Evolutionary conservation across 2,888 invertebrate genomes (phyloP).

Genomic region (Drosophila ustulata): DNA sequence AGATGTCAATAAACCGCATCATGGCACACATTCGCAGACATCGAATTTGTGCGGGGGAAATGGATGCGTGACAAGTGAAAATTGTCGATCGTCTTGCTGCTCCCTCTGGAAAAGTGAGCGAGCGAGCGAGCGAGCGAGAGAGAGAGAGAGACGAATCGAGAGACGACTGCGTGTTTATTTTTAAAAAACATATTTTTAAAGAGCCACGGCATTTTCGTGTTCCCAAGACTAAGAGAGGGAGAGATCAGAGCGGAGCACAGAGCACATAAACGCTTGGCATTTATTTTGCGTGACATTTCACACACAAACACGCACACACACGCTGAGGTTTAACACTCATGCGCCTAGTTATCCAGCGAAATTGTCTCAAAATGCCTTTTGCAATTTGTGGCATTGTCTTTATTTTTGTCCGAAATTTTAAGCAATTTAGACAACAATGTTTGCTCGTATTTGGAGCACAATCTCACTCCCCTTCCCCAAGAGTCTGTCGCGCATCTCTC

Average conservation of each 20-base stretch:
- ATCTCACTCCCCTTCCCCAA: neutral
- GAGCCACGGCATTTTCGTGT: slow-evolving; percentile 62
- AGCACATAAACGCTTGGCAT: slow-evolving; percentile 53
- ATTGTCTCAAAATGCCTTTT: slow-evolving; percentile 42
- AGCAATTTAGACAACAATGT: slow-evolving; percentile 68
- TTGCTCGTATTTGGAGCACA: slow-evolving; percentile 57
- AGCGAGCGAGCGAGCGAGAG: neutral
- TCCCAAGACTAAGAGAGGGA: slow-evolving; percentile 22
- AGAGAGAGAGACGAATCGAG: neutral
- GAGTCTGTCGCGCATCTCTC: slow-evolving; percentile 64
- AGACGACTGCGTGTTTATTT: slow-evolving; percentile 42
- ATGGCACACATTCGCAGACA: slow-evolving; percentile 65
- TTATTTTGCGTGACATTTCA: slow-evolving; percentile 76
- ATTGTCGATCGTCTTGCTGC: slow-evolving; percentile 29
- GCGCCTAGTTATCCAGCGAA: slow-evolving; percentile 67
- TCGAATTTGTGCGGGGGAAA: slow-evolving; percentile 29
- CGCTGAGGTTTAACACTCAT: slow-evolving; percentile 39
- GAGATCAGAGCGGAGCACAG: slow-evolving; percentile 1
- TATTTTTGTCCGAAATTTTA: slow-evolving; percentile 63
- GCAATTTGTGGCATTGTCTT: slow-evolving; percentile 49
- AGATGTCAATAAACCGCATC: slow-evolving; percentile 68
- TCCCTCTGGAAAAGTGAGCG: slow-evolving; percentile 30
- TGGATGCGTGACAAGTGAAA: slow-evolving; percentile 71
- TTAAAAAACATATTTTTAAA: slow-evolving; percentile 50
- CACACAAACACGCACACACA: slow-evolving; percentile 40